Evolutionary conservation across 2,888 invertebrate species (phyloP).

Genomic region (Coelopa pilipes): DNA sequence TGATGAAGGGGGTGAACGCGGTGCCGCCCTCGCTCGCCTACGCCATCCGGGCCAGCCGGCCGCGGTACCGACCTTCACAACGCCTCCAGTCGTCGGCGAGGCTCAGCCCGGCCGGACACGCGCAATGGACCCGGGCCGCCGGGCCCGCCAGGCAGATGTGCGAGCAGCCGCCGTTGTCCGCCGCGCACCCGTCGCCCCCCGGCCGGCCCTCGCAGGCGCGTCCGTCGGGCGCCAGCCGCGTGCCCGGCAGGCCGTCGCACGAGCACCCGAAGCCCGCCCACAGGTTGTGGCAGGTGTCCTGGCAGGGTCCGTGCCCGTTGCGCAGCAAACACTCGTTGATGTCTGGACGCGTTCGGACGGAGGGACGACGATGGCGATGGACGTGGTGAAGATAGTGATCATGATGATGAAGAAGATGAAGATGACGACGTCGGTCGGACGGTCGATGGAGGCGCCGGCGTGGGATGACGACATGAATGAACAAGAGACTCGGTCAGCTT

Average conservation of each 20-base stretch:
- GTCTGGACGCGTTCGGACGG: conserved; percentile 60
- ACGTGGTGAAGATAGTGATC: background rate
- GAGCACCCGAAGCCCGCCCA: conserved; percentile 72
- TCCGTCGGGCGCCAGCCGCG: conserved; percentile 69
- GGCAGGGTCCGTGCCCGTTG: conserved; percentile 74
- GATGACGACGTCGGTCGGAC: background rate
- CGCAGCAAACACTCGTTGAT: conserved; percentile 73
- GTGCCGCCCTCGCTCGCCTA: background rate
- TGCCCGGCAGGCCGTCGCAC: conserved; percentile 71
- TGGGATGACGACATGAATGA: background rate
- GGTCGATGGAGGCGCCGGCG: too few relatives aligned
- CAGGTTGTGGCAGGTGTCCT: conserved; percentile 72
- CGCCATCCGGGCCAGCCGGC: background rate
- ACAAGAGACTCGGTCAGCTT: background rate
- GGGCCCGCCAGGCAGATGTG: conserved; percentile 68
- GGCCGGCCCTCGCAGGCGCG: conserved; percentile 71
- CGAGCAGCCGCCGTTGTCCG: conserved; percentile 69
- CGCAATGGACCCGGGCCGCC: conserved; percentile 68
- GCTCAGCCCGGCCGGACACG: conserved; percentile 67
- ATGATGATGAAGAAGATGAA: conserved; percentile 34
- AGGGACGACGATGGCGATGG: background rate
- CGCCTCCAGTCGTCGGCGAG: conserved; percentile 64
- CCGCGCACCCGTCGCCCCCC: conserved; percentile 64
- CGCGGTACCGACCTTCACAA: conserved; percentile 66
- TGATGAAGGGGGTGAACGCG: background rate